phyloP scores from a whole-genome alignment of 2,888 invertebrate species.

The Yponomeuta sedellus region DNA sequence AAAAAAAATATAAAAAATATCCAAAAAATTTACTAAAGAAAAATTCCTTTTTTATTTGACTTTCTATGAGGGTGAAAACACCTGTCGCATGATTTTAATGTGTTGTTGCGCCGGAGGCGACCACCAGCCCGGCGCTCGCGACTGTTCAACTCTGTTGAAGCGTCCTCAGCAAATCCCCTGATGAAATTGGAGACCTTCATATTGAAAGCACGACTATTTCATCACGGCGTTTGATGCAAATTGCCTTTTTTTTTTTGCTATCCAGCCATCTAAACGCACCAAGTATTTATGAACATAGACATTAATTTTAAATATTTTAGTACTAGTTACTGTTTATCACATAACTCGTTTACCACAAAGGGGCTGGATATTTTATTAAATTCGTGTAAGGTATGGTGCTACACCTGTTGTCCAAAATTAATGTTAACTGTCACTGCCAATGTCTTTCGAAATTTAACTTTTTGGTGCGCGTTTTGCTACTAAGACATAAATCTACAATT shows the following conservation, averaged over 20 bases:
- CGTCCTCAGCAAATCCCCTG: not conserved
- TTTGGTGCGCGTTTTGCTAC: not conserved
- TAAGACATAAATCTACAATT: not conserved
- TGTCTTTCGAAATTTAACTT: not conserved
- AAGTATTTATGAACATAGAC: not conserved
- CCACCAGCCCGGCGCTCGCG: not conserved
- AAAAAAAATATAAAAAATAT: constrained; percentile 34
- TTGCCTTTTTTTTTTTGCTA: not conserved
- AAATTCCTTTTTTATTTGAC: constrained; percentile 42
- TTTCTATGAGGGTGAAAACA: constrained; percentile 36
- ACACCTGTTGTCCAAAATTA: constrained; percentile 3
- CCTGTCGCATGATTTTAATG: constrained; percentile 32
- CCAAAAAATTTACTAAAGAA: constrained; percentile 34
- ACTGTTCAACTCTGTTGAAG: not conserved
- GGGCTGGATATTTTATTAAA: constrained; percentile 4
- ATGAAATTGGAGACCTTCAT: not conserved
- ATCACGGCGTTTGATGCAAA: not conserved
- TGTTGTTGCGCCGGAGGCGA: constrained; percentile 26
- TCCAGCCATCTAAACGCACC: constrained; percentile 8
- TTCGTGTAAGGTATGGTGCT: constrained; percentile 6
- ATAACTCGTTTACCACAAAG: not conserved
- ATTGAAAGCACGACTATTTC: not conserved
- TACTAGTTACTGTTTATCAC: not conserved
- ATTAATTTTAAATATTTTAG: not conserved
- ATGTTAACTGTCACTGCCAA: constrained; percentile 9